Base-by-base conservation (phyloP, 2,113 vertebrate species). In the Oncorhynchus keta region DNA sequence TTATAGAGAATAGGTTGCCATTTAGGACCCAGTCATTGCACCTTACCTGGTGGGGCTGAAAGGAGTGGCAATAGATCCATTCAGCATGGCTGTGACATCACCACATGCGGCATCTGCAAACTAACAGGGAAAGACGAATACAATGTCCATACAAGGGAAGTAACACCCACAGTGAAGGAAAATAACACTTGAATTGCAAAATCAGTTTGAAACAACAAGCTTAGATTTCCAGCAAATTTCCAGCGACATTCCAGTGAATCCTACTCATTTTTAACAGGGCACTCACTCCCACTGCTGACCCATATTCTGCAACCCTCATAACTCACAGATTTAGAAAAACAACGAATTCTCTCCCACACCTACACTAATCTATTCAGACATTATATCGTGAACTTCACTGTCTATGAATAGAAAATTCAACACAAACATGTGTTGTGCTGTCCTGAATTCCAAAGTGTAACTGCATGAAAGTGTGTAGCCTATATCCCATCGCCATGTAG, bases 71-170 rank as follows among this genome's bases (percentile, higher is more conserved):
- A 87, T 0, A 0, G 95, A 94, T 39, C 95, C 96, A 0, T 95
- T 95, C 39, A 98, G 93, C 94, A 98, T 93, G 69, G 85, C 95
- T 0, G 93, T 90, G 69, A 94, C 95, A 61, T 90, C 59, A 39
- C 95, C 96, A 85, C 95, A 95, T 0, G 96, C 94, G 61, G 48
- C 49, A 45, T 90, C 90, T 88, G 96, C 95, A 94, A 95, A 97
- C 97, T 97, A 82, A 78, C 86, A 83, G 74, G 24, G n/a, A 5
- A 64, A 13, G 9, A 24, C 12, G 2, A 45, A 45, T 45, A 26
- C 9, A 26, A 32, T 9, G 30, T 65, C 13, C 1, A 68, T 20
- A 2, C 18, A 70, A 20, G 1, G 30, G 4, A 49, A 30, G 4
- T 67, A 14, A 32, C 12, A 20, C 55, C 14, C 51, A 57, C 51